Conservation (phyloP, 2,113 vertebrate species). For the Mola mola region DNA sequence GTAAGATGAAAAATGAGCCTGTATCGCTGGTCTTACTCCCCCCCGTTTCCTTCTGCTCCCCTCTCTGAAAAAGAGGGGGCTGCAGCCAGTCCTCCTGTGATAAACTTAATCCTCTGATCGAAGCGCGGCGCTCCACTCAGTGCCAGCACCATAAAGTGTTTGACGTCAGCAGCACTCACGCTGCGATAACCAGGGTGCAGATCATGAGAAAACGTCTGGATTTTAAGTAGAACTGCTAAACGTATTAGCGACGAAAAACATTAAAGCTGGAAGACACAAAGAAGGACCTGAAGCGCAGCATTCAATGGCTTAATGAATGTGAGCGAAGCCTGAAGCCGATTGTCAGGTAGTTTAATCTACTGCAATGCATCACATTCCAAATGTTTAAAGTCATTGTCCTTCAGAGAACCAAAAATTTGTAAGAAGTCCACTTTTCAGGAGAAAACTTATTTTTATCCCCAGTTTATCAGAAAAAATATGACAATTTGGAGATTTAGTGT, state of each 20-base stretch:
- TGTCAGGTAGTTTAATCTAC: too few species aligned
- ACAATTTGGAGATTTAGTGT: too few species aligned
- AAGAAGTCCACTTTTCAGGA: too few species aligned
- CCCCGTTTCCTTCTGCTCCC: background rate
- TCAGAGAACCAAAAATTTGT: too few species aligned
- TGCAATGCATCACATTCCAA: too few species aligned
- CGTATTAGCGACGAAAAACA: too few species aligned
- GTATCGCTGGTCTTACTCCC: conserved; percentile 4
- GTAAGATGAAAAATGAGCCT: background rate
- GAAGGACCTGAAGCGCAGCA: too few species aligned
- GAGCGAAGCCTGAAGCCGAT: background rate
- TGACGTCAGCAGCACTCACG: conserved; percentile 46
- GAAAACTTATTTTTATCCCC: too few species aligned
- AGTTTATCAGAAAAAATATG: too few species aligned
- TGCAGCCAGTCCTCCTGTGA: conserved; percentile 53
- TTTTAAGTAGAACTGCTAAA: conserved; percentile 18
- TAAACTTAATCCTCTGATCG: conserved; percentile 63
- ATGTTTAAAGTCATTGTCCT: too few species aligned
- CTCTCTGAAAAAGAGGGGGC: conserved; percentile 57
- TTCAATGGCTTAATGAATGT: too few species aligned
- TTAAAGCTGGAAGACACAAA: too few species aligned
- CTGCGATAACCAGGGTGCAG: conserved; percentile 30
- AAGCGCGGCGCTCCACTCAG: conserved; percentile 36
- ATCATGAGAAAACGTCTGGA: conserved; percentile 15
- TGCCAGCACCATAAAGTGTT: conserved; percentile 28